These are phyloP conservation scores for Hirundo rustica DNA, from an alignment of 2,797 vertebrate species.

Conservation along the genomic window DNA sequence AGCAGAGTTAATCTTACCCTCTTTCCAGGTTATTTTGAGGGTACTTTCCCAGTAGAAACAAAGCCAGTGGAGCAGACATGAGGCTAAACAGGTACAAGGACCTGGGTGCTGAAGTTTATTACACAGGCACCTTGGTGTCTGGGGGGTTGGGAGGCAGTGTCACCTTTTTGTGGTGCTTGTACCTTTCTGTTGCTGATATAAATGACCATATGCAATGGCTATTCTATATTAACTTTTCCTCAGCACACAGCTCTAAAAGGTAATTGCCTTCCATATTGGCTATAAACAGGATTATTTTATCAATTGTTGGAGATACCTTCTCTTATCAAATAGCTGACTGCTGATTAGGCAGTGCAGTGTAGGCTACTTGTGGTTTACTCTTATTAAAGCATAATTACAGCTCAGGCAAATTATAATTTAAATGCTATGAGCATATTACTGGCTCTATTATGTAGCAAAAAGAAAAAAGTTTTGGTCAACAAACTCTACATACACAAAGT, in stretches of 20 bases:
- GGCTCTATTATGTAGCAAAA: not conserved
- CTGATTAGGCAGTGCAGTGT: conserved; percentile 22
- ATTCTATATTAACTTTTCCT: not conserved
- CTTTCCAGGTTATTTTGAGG: not conserved
- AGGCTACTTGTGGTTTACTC: conserved; percentile 10
- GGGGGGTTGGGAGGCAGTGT: not conserved
- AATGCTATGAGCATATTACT: not conserved
- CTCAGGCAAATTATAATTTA: conserved; percentile 26
- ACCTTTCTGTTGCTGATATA: not conserved
- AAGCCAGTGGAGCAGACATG: not conserved
- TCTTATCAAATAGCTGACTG: conserved; percentile 36
- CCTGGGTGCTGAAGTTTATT: not conserved
- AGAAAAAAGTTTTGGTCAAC: not conserved
- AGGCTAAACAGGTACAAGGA: not conserved
- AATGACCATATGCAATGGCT: not conserved
- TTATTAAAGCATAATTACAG: conserved; percentile 26
- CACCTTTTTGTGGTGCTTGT: not conserved
- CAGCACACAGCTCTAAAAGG: not conserved
- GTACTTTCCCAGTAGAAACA: not conserved
- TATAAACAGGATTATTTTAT: conserved; percentile 18
- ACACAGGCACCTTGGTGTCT: not conserved
- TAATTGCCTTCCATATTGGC: not conserved
- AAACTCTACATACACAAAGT: not conserved
- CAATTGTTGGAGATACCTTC: not conserved
- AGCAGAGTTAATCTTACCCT: not conserved